Evolutionary conservation across 2,888 invertebrate genomes (phyloP), one percentile per base, ranked within the genome.

Genomic region (Dorcus hopei): DNA sequence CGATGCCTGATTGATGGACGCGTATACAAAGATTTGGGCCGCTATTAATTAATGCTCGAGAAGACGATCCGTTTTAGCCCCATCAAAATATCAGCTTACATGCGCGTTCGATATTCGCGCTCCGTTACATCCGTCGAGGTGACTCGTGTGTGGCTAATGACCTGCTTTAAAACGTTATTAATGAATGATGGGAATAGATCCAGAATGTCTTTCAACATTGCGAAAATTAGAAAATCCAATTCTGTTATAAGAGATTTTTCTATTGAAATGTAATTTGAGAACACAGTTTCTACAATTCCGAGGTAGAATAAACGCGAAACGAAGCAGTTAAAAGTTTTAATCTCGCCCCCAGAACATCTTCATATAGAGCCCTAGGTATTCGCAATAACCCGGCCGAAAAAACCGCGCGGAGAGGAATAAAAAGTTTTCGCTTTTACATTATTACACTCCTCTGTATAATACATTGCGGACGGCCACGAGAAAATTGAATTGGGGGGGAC

Each of bases 401-500:
- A 33, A 33, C 5, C 26, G 26, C 26, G 26, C 6, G 26, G 26
- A 33, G 26, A 33, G 45, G 45, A 59, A 52, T 49, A 56, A 55
- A 59, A 59, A 59, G 52, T 56, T 59, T 56, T 56, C 43, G 55
- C 49, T 61, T 52, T 61, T 55, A 62, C 57, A 58, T 61, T 63
- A 63, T 63, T 61, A 61, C 51, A 57, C 56, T 65, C 63, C 67
- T 67, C 60, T 62, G 65, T 63, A 66, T 65, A 66, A 67, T 65
- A 69, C 69, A 65, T 66, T 67, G 69, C 63, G 70, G 67, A 68
- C 66, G 66, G 70, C 64, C 66, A 61, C 66, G 64, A 59, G 66
- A 66, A 70, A 72, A 72, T 72, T 72, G 70, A 72, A 72, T 72
- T 67, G 66, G 69, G 68, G 66, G 62, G 49, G 26, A 33, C 51